phyloP scores from a whole-genome alignment of 2,888 invertebrate genomes.

The Hydraecia micacea region DNA sequence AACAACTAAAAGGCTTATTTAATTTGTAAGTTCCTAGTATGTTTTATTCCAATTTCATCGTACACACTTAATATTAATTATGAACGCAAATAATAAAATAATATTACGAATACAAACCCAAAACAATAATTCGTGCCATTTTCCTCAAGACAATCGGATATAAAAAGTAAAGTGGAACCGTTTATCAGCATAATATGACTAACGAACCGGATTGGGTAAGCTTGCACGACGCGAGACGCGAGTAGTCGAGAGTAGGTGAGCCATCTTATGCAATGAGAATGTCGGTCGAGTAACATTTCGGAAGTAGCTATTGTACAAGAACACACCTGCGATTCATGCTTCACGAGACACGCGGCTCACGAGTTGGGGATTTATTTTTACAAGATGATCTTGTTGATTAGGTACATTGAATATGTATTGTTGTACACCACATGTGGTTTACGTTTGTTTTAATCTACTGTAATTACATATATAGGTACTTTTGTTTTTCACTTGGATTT shows the following conservation, averaged over 20 bases:
- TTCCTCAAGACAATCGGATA: conserved; percentile 21
- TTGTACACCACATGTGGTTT: not conserved
- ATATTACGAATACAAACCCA: not conserved
- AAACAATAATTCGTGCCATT: conserved; percentile 6
- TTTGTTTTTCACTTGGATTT: not conserved
- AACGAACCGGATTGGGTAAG: conserved; percentile 62
- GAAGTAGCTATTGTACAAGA: conserved; percentile 73
- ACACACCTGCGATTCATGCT: conserved; percentile 49
- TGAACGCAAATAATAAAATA: not conserved
- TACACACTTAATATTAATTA: no score
- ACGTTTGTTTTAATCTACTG: not conserved
- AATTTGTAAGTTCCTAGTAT: not conserved
- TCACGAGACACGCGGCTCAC: conserved; percentile 46
- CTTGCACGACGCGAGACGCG: conserved; percentile 26
- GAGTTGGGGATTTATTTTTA: conserved; percentile 35
- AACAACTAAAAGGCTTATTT: no score
- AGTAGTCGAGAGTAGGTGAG: conserved; percentile 61
- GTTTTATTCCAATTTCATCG: not conserved
- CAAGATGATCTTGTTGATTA: not conserved
- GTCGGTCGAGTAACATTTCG: conserved; percentile 77
- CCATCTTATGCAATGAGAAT: conserved; percentile 78
- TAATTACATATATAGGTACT: no score
- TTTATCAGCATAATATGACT: conserved; percentile 52
- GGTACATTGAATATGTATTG: not conserved
- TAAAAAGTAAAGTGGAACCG: conserved; percentile 33